These are phyloP conservation scores for Sphaeramia orbicularis DNA, from an alignment of 2,797 vertebrate genomes.

Conservation along the genomic window DNA sequence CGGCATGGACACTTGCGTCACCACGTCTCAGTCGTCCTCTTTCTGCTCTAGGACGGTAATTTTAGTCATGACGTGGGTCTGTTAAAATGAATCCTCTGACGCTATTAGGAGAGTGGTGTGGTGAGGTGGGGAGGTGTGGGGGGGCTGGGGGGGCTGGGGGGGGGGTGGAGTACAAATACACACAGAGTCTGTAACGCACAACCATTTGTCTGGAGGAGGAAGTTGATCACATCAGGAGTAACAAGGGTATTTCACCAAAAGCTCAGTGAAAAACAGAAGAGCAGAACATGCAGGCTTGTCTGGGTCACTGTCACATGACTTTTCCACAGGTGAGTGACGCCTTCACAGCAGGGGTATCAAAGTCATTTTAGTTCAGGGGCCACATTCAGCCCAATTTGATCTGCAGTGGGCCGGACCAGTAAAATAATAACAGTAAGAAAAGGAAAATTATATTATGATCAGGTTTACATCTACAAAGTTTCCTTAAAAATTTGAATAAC, in stretches of 20 bases:
- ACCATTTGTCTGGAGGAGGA: slow-evolving; percentile 1
- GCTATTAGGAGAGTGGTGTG: slow-evolving; percentile 36
- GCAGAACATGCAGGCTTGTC: slow-evolving; percentile 54
- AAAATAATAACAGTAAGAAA: too few relatives aligned
- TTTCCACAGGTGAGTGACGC: slow-evolving; percentile 71
- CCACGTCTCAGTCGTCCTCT: slow-evolving; percentile 21
- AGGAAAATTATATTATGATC: too few relatives aligned
- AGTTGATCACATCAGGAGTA: background rate
- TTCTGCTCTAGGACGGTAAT: slow-evolving; percentile 50
- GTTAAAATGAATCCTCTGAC: slow-evolving; percentile 62
- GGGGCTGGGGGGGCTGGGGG: slow-evolving; percentile 3
- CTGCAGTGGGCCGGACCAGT: too few relatives aligned
- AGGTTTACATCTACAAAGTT: too few relatives aligned
- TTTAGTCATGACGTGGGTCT: slow-evolving; percentile 69
- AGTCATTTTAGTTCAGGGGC: too few relatives aligned
- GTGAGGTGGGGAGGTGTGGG: slow-evolving; percentile 9
- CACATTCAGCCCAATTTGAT: too few relatives aligned
- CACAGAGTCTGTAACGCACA: slow-evolving; percentile 12
- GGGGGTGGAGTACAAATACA: slow-evolving; percentile 52
- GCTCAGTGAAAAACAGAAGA: slow-evolving; percentile 9
- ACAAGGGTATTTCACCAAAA: slow-evolving; percentile 6
- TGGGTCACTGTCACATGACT: slow-evolving; percentile 28
- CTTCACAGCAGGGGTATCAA: too few relatives aligned
- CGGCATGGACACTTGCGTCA: slow-evolving; percentile 49
- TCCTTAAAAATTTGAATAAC: too few relatives aligned